Evolutionary conservation across 1,140 invertebrate genomes (phyloP).

Genomic region (Thalassaphorura encarpata): DNA sequence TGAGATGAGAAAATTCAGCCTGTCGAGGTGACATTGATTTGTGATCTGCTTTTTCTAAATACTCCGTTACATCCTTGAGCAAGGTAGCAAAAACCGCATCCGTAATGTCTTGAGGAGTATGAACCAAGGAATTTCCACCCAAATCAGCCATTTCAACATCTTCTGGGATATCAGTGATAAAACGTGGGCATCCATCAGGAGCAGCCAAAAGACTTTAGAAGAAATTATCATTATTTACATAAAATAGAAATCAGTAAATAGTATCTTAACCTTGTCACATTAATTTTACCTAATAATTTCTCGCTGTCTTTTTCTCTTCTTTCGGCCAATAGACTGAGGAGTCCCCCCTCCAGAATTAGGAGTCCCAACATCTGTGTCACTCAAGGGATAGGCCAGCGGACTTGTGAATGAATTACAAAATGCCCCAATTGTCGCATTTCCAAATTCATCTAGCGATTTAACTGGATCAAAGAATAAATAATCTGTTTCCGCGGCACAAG

Average conservation of each 20-base stretch:
- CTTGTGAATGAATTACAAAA: slow-evolving; percentile 24
- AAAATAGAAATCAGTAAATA: neutral
- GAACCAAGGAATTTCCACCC: slow-evolving; percentile 25
- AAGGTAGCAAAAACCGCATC: slow-evolving; percentile 23
- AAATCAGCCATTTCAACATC: slow-evolving; percentile 14
- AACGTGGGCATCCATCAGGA: slow-evolving; percentile 11
- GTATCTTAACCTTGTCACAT: neutral
- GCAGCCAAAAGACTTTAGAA: slow-evolving; percentile 7
- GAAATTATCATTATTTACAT: neutral
- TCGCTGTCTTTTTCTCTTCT: slow-evolving; percentile 63
- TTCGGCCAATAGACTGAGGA: slow-evolving; percentile 13
- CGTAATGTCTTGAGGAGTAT: slow-evolving; percentile 13
- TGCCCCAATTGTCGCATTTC: slow-evolving; percentile 17
- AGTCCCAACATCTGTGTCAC: slow-evolving; percentile 19
- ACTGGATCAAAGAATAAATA: too few species aligned
- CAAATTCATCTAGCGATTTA: slow-evolving; percentile 2
- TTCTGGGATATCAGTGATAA: slow-evolving; percentile 9
- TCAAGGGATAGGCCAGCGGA: slow-evolving; percentile 6
- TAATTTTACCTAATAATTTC: slow-evolving; percentile 35
- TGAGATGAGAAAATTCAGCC: slow-evolving; percentile 83
- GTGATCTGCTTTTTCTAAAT: slow-evolving; percentile 21
- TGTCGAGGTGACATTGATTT: slow-evolving; percentile 59
- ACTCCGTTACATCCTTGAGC: slow-evolving; percentile 19
- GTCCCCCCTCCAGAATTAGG: slow-evolving; percentile 9
- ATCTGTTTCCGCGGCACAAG: slow-evolving; percentile 76